A percentile compares a stretch with the other conserved stretches of the same genome.
Conservation (phyloP, 2,888 invertebrate genomes). For the Drosophila prolongata region DNA sequence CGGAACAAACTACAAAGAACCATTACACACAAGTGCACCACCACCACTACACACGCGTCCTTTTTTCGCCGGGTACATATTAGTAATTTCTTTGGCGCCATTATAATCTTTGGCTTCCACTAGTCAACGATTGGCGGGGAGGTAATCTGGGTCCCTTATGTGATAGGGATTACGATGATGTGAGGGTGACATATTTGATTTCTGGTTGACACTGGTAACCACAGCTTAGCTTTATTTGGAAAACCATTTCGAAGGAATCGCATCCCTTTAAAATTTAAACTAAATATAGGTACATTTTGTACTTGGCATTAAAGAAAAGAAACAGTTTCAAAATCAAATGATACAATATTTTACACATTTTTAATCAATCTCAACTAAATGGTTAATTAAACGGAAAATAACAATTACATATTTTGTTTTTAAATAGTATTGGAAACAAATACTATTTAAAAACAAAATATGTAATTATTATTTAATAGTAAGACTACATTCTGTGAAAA, state of each 20-base stretch:
- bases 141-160: not conserved
- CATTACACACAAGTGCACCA: constrained; percentile 16
- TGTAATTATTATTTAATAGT: too few relatives aligned
- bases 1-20: constrained; percentile 53
- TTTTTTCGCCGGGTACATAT: constrained; percentile 5
- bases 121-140: constrained; percentile 12
- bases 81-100: constrained; percentile 39
- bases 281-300: too few relatives aligned
- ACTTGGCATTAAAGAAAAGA: too few relatives aligned
- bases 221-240: not conserved
- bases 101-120: constrained; percentile 26
- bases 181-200: constrained; percentile 8
- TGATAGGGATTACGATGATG: constrained; percentile 6
- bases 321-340: too few relatives aligned
- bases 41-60: not conserved
- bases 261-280: too few relatives aligned
- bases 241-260: not conserved
- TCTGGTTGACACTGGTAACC: not conserved
- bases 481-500: too few relatives aligned
- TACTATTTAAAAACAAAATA: too few relatives aligned
- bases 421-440: too few relatives aligned
- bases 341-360: too few relatives aligned
- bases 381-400: too few relatives aligned
- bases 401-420: too few relatives aligned
- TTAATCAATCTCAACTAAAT: too few relatives aligned